These are phyloP conservation scores for Patiria pectinifera DNA, from an alignment of 53 echinoderm and acorn worm species.

Conservation along the genomic window DNA sequence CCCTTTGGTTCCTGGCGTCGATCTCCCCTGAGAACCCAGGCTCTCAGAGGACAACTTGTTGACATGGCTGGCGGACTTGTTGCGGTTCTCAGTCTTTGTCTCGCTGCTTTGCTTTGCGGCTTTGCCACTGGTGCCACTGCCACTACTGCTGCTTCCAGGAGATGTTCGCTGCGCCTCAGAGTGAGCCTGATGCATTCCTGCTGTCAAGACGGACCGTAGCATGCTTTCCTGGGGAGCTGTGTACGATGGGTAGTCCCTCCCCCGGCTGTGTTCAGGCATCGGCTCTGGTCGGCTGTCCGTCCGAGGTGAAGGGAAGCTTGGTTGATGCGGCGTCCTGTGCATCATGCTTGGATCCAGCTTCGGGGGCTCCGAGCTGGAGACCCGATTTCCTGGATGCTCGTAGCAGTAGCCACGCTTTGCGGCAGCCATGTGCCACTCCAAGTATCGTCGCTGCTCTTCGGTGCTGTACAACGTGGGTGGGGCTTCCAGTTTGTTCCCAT, in stretches of 20 bases:
- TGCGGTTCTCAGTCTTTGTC: constrained; percentile 36
- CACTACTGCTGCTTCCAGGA: constrained; percentile 18
- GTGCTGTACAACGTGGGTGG: constrained; percentile 46
- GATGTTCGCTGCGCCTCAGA: constrained; percentile 47
- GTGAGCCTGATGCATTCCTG: constrained; percentile 49
- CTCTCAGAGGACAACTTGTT: constrained; percentile 53
- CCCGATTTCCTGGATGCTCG: constrained; percentile 43
- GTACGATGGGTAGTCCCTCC: constrained; percentile 55
- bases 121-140: not conserved
- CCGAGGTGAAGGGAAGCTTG: constrained; percentile 62
- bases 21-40: constrained; percentile 57
- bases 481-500: constrained; percentile 52
- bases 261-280: constrained; percentile 45
- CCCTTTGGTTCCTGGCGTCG: constrained; percentile 78
- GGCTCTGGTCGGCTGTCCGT: constrained; percentile 41
- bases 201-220: constrained; percentile 63
- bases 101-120: constrained; percentile 29
- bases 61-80: constrained; percentile 26
- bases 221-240: constrained; percentile 70
- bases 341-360: constrained; percentile 47
- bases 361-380: constrained; percentile 28
- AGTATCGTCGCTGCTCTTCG: constrained; percentile 79
- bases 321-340: constrained; percentile 56
- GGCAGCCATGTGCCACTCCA: constrained; percentile 85
- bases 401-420: constrained; percentile 66